Evolutionary conservation across 1,140 invertebrate genomes (phyloP).

Genomic region (Zaprionus kolodkinae): DNA sequence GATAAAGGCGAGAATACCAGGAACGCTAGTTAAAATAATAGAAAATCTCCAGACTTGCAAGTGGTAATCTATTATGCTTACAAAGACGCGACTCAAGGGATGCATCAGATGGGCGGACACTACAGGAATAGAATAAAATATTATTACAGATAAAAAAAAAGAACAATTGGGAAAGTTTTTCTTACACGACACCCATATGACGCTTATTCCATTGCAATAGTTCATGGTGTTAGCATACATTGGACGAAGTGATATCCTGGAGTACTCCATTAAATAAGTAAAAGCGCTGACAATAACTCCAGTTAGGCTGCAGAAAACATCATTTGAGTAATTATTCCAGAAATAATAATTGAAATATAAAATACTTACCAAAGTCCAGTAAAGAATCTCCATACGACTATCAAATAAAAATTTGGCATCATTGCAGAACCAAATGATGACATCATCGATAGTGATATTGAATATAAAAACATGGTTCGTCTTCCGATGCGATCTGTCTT

Average conservation of each 20-base stretch:
- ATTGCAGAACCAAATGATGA: constrained; percentile 7
- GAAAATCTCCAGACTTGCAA: constrained; percentile 22
- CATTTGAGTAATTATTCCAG: background rate
- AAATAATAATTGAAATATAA: background rate
- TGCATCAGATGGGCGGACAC: background rate
- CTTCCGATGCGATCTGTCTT: constrained; percentile 33
- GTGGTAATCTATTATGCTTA: background rate
- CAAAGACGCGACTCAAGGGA: background rate
- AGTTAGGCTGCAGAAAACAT: constrained; percentile 5
- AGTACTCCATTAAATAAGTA: constrained; percentile 37
- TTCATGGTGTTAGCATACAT: background rate
- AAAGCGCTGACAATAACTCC: background rate
- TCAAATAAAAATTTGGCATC: constrained; percentile 26
- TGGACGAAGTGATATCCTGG: background rate
- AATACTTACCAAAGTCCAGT: constrained; percentile 33
- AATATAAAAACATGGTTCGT: constrained; percentile 15
- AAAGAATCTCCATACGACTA: constrained; percentile 21
- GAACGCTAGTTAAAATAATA: background rate
- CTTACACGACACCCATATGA: constrained; percentile 24
- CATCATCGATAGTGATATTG: background rate
- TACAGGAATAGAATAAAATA: background rate
- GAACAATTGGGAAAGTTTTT: background rate
- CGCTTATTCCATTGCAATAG: background rate
- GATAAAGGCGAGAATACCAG: constrained; percentile 4
- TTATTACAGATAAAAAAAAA: background rate